phyloP scores from a whole-genome alignment of 2,888 invertebrate species.

The Tolmerus cingulatus region DNA sequence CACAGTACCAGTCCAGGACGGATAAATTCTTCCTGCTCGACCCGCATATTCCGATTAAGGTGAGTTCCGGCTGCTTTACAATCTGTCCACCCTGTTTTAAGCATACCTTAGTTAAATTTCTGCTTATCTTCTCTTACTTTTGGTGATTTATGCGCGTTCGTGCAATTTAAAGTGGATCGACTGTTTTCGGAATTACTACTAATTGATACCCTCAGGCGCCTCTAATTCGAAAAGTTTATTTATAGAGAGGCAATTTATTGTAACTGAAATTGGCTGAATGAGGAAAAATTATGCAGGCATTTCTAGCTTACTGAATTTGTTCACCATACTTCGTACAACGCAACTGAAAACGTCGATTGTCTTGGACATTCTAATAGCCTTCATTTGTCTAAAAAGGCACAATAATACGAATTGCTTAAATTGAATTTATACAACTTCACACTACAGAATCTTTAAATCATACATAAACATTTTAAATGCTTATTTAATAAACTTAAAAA shows the following conservation, averaged over 20 bases:
- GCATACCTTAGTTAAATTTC: background rate
- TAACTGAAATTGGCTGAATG: background rate
- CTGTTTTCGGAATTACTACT: background rate
- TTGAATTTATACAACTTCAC: background rate
- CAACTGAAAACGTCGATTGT: background rate
- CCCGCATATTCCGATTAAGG: slow-evolving; percentile 66
- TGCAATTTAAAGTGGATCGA: background rate
- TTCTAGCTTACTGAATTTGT: background rate
- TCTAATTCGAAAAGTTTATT: background rate
- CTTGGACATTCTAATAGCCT: background rate
- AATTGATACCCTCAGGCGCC: background rate
- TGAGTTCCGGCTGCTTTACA: slow-evolving; percentile 55
- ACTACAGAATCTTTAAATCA: background rate
- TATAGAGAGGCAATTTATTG: background rate
- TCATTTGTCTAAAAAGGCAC: background rate
- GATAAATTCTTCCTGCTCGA: slow-evolving; percentile 64
- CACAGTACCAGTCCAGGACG: slow-evolving; percentile 65
- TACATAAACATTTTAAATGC: too few relatives aligned
- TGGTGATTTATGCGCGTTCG: background rate
- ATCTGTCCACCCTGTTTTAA: background rate
- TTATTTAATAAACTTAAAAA: too few relatives aligned
- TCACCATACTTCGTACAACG: background rate
- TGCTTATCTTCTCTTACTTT: background rate
- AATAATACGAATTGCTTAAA: background rate
- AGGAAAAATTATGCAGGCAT: background rate